Base-by-base conservation (phyloP, 2,888 invertebrate species). In the Latrodectus elegans region DNA sequence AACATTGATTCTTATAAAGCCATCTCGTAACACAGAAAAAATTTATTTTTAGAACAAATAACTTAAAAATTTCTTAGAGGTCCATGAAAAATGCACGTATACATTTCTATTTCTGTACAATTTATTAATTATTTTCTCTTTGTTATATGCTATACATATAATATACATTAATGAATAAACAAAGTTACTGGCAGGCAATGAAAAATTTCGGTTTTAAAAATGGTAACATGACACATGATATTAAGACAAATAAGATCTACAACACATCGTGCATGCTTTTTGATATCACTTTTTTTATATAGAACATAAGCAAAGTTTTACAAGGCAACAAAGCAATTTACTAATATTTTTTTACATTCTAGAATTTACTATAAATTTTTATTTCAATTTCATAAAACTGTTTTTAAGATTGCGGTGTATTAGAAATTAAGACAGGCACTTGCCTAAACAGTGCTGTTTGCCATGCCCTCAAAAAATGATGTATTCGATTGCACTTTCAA, bases 401-500 rank as follows among this genome's bases (percentile, higher is more conserved):
- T 76, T 65, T 53, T 72, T 86, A 81, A 71, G 75, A 81, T 68
- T 80, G 74, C 74, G 65, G 17, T 72, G 60, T 71, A 67, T 15
- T 49, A 49, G 65, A 86, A 76, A 86, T 65, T 52, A 87, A 82
- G 78, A 82, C 70, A 87, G 87, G 87, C 87, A 87, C 87, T 87
- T 87, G 82, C 82, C 87, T 87, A 81, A 76, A 76, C 79, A 70
- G 82, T 87, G 87, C 81, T 81, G 60, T 84, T 84, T 87, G 87
- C 87, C 87, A 87, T 87, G 87, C 87, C 87, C 82, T 76, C 70
- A 70, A 70, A 78, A 68, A 67, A 73, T 78, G 78, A 67, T 64
- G 82, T 78, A 81, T 78, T 71, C 67, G 87, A 87, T 87, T 87
- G 87, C 87, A 87, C 87, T 87, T 87, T 52, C 51, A 78, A 70